phyloP scores from a whole-genome alignment of 2,888 invertebrate species.

The Standfussiana lucernea region DNA sequence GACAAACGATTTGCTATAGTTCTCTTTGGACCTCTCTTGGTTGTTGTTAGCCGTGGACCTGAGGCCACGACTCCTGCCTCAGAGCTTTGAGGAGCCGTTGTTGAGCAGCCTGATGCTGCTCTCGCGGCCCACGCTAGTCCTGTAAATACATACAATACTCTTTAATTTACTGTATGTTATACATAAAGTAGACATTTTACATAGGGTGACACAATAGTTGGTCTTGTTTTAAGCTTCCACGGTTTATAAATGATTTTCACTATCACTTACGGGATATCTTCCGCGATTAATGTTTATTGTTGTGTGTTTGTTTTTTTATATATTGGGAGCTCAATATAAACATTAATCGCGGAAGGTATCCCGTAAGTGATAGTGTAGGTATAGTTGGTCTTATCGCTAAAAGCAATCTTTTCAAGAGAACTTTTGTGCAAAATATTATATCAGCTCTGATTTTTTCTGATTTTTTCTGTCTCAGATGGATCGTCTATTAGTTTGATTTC shows the following conservation, averaged over 20 bases:
- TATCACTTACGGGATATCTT: no score
- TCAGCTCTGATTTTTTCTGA: no score
- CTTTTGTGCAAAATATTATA: no score
- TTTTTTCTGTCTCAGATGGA: background rate
- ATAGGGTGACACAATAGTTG: background rate
- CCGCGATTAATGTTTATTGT: no score
- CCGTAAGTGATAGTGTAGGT: no score
- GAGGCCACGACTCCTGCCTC: conserved; percentile 81
- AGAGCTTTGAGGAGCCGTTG: conserved; percentile 88
- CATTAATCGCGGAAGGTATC: no score
- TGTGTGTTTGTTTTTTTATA: no score
- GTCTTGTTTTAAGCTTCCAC: no score
- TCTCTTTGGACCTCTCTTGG: conserved; percentile 79
- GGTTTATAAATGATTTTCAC: no score
- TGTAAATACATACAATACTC: conserved; percentile 57
- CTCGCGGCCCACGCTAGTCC: conserved; percentile 85
- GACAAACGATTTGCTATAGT: conserved; percentile 81
- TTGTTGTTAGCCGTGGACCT: conserved; percentile 80
- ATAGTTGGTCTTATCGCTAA: no score
- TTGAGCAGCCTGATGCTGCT: conserved; percentile 86
- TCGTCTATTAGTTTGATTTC: background rate
- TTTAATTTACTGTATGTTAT: background rate
- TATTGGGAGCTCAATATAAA: no score
- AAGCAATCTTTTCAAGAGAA: no score
- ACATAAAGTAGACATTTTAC: background rate